Conservation (phyloP, 2,888 invertebrate genomes). For the Cryptus viduatorius region DNA sequence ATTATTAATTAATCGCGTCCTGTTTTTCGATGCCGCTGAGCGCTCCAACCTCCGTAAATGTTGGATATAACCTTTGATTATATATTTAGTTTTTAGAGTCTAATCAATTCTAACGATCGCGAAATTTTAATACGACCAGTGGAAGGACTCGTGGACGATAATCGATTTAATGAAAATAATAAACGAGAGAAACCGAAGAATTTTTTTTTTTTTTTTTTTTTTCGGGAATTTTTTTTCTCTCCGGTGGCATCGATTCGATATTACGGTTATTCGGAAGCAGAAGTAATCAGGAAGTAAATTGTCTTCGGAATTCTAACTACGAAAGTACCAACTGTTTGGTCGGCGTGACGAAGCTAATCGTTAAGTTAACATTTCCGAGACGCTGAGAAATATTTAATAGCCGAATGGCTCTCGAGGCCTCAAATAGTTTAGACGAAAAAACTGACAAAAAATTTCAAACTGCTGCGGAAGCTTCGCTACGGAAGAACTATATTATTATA, state of each 20-base stretch:
- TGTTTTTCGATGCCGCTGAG: not conserved
- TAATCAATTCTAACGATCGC: constrained; percentile 6
- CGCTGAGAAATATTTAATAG: not conserved
- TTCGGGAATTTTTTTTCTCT: not conserved
- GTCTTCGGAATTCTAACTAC: not conserved
- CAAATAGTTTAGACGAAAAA: not conserved
- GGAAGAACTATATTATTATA: not conserved
- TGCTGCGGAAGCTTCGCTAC: not conserved
- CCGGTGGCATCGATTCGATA: constrained; percentile 31
- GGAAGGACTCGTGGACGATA: constrained; percentile 37
- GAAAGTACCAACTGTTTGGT: constrained; percentile 13
- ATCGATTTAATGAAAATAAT: constrained; percentile 1
- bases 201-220: not conserved
- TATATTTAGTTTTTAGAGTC: not conserved
- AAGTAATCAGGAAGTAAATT: constrained; percentile 30
- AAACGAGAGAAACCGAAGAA: not conserved
- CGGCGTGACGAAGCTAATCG: constrained; percentile 22
- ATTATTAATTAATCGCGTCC: not conserved
- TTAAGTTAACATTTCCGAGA: constrained; percentile 39
- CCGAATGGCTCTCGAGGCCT: constrained; percentile 16
- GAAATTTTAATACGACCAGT: constrained; percentile 5
- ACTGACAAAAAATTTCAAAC: not conserved
- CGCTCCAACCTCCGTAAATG: constrained; percentile 8
- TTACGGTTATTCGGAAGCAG: constrained; percentile 28
- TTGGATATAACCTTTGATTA: not conserved